Base-by-base conservation (phyloP, 2,113 vertebrate species). In the Sinocyclocheilus anshuiensis region DNA sequence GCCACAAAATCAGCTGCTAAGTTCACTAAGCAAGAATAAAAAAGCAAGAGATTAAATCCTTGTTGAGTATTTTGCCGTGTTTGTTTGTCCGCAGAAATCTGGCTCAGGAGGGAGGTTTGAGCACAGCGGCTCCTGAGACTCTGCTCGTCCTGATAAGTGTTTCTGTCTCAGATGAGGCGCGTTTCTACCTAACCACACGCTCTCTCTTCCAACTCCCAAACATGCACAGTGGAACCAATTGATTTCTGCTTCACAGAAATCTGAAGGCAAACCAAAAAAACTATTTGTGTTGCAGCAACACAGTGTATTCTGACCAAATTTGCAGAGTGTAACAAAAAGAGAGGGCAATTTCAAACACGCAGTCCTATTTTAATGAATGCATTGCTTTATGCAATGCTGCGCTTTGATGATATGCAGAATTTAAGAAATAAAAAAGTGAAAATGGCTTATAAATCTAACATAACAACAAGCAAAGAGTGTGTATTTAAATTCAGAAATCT, bases 81-180 rank as follows among this genome's bases (percentile, higher is more conserved):
- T 29, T 84, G 33, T 83, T 83, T 85, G 63, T 79, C 61, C n/a
- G 9, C 22, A 57, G 50, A 61, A 71, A 55, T 55, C 81, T 71
- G 55, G 39, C 74, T 83, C 80, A 6, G 53, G 69, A 76, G 79
- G 74, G 75, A 86, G 48, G 24, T 75, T 59, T 84, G 80, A 65
- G 57, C 77, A 69, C 85, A 81, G 84, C 75, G 22, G 79, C 57
- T 53, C 81, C 61, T 39, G 81, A 86, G 80, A 79, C 81, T 84
- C 81, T 76, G 84, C 75, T 86, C 42, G 65, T 77, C 59, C 75
- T 72, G 85, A 84, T 87, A 86, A 84, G 83, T 67, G 71, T 72
- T 18, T 71, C 29, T 61, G 57, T 69, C 24, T 57, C 42, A 39
- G 24, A 69, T 57, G 36, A 65, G 9, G 45, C 33, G 16, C 29